Conservation (phyloP, 1,140 invertebrate genomes). For the Notospermus geniculatus region DNA sequence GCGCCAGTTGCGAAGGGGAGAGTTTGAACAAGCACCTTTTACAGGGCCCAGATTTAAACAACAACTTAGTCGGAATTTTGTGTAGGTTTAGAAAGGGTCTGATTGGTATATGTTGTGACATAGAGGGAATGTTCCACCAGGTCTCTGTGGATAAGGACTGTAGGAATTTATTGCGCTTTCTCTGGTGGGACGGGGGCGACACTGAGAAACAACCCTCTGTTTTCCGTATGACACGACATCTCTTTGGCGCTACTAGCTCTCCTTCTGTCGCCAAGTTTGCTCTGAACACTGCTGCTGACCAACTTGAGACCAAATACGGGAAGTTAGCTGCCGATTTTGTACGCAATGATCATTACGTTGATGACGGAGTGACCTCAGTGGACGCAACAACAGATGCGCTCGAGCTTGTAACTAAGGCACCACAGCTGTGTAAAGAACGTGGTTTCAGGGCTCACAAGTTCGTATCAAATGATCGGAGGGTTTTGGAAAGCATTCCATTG, state of each 20-base stretch:
- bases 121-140: constrained; percentile 27
- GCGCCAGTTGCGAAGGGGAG: constrained; percentile 14
- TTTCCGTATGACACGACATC: constrained; percentile 16
- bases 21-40: constrained; percentile 25
- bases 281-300: constrained; percentile 6
- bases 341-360: constrained; percentile 20
- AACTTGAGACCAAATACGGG: background rate
- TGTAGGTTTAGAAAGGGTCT: constrained; percentile 23
- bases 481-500: constrained; percentile 2
- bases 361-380: constrained; percentile 21
- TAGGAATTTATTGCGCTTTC: constrained; percentile 20
- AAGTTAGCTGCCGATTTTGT: constrained; percentile 15
- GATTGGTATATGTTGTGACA: constrained; percentile 22
- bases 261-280: constrained; percentile 18
- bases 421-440: background rate
- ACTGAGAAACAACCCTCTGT: constrained; percentile 7
- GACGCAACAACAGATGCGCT: constrained; percentile 4
- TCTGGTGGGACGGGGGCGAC: constrained; percentile 17
- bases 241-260: constrained; percentile 17
- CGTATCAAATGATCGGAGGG: constrained; percentile 2
- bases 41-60: constrained; percentile 29
- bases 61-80: constrained; percentile 22
- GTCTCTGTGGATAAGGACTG: constrained; percentile 9
- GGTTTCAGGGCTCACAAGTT: constrained; percentile 17
- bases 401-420: constrained; percentile 3